Percentiles rank a stretch among this genome's conserved stretches.
phyloP scores from a whole-genome alignment of 2,888 invertebrate species.

The Cantharis flavilabris region DNA sequence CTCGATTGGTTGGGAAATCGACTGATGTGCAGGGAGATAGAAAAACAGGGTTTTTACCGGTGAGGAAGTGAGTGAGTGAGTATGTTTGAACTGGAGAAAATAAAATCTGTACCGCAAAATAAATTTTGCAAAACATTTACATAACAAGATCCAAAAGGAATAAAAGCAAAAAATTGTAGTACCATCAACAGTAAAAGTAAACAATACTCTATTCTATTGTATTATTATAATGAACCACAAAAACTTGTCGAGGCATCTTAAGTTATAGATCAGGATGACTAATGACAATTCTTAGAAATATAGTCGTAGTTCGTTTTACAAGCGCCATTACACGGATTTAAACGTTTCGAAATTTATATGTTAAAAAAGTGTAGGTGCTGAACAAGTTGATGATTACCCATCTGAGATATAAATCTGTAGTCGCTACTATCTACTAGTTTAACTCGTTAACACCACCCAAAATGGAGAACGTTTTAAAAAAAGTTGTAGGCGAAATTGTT shows the following conservation, averaged over 20 bases:
- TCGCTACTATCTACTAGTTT: slow-evolving; percentile 20
- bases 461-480: slow-evolving; percentile 5
- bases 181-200: not conserved
- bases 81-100: too few species aligned
- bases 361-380: slow-evolving; percentile 37
- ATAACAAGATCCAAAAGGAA: not conserved
- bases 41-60: too few species aligned
- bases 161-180: not conserved
- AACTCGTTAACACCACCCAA: slow-evolving; percentile 23
- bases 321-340: slow-evolving; percentile 41
- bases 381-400: slow-evolving; percentile 27
- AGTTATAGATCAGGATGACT: slow-evolving; percentile 8
- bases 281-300: slow-evolving; percentile 21
- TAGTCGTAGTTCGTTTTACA: slow-evolving; percentile 36
- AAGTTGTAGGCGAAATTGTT: not conserved
- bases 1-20: too few species aligned
- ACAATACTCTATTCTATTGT: not conserved
- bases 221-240: not conserved
- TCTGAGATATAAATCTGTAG: slow-evolving; percentile 17
- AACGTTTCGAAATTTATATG: slow-evolving; percentile 40
- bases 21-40: too few species aligned
- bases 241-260: not conserved
- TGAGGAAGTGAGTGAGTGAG: too few species aligned
- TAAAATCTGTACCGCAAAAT: too few species aligned
- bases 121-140: not conserved